Percentiles rank a stretch among this genome's conserved stretches.
Evolutionary conservation across 2,113 vertebrate genomes (phyloP).

Genomic region (Corythornis madagascariensis): DNA sequence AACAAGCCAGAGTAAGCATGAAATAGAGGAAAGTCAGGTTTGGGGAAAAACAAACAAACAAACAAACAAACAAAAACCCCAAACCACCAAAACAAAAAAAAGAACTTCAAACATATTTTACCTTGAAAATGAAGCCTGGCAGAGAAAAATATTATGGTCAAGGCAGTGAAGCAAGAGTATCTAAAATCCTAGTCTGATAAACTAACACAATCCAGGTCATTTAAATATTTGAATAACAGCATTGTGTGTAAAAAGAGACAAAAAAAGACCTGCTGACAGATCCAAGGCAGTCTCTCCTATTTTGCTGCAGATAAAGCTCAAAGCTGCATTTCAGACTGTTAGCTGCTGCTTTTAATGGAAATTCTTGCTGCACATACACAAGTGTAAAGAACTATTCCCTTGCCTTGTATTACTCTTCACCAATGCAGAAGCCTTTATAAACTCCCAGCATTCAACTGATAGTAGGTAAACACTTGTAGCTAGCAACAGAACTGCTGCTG

Average conservation of each 20-base stretch:
- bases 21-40: not conserved
- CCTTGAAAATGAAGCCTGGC: not conserved
- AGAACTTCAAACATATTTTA: not conserved
- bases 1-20: not conserved
- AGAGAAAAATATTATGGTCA: not conserved
- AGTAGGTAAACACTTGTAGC: not conserved
- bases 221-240: not conserved
- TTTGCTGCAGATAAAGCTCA: not conserved
- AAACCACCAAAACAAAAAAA: not conserved
- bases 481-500: not conserved
- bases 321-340: not conserved
- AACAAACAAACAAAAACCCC: not conserved
- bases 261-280: not conserved
- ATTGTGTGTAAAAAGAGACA: not conserved
- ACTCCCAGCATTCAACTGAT: not conserved
- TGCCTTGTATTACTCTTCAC: not conserved
- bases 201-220: not conserved
- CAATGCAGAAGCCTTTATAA: not conserved
- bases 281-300: not conserved
- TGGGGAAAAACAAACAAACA: not conserved
- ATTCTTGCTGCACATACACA: not conserved
- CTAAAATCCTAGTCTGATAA: not conserved
- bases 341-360: not conserved
- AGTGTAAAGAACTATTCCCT: not conserved
- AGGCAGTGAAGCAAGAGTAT: not conserved